Evolutionary conservation across 2,113 vertebrate species (phyloP), one percentile per base, ranked within the genome.

Genomic region (Phasianus colchicus): DNA sequence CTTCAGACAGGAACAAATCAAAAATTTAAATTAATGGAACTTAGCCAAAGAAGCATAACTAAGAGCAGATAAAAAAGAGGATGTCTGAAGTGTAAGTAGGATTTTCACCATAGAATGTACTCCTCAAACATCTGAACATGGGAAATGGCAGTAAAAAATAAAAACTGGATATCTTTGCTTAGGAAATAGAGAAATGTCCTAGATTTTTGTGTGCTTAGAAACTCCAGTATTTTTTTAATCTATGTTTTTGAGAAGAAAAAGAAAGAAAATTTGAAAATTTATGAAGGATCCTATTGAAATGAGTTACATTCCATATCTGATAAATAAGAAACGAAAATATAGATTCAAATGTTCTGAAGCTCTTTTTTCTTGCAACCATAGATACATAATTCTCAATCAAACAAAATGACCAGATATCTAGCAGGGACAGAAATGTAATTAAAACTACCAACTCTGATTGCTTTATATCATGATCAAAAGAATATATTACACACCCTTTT

Each of bases 401-500:
- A 73, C 10, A 80, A 86, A 92, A 93, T 60, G 6, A 57, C 9
- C 10, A 36, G 13, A 77, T 60, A 4, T 13, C 34, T 25, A 47
- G 5, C 8, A 74, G 48, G 15, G 32, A 60, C 20, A 93, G 25
- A 78, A 88, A 90, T 43, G 15, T 1, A 77, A 76, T 38, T 38
- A 81, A 90, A 94, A 71, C 83, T 71, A 34, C 5, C 19, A 61
- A 10, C 20, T 58, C 83, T 81, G 70, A 13, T 48, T 27, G 36
- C 16, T 67, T 16, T 38, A 0, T 77, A 32, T 70, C 34, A 24
- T 21, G 13, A 36, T 58, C 20, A 66, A 83, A 92, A 47, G 6
- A 54, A 32, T 30, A 2, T 58, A 21, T 71, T 91, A 52, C 18
- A 52, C 4, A 38, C 72, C 10, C 92, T 94, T 91, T 93, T 83